Evolutionary conservation across 2,888 invertebrate genomes (phyloP), one percentile per base, ranked within the genome.

Genomic region (Teleiodes luculella): DNA sequence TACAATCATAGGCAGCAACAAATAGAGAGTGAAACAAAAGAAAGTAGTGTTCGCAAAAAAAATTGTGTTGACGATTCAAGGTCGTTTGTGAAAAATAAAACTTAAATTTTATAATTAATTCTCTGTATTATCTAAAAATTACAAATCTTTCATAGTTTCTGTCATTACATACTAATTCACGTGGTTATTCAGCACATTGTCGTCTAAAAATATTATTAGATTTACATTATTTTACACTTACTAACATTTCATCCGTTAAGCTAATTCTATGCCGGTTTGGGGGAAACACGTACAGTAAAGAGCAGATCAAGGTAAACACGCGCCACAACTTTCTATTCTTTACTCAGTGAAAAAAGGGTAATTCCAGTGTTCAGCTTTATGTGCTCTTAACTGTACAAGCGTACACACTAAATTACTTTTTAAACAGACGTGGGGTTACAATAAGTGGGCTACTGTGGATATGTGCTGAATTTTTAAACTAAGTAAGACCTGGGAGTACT

Each of bases 51-150:
- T n/a, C n/a, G n/a, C n/a, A n/a, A n/a, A n/a, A n/a, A n/a, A n/a
- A n/a, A n/a, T n/a, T n/a, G n/a, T n/a, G n/a, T n/a, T n/a, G n/a
- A n/a, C 14, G 7, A 16, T 2, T 8, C 16, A 5, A 24, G 6
- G 1, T 41, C 2, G 20, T 24, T 16, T 18, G 20, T 35, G 64
- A 73, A 66, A 63, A 43, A 72, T 70, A 59, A 54, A 57, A 24
- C 4, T n/a, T 30, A 16, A 13, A 52, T 46, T 52, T 76, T 78
- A 72, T 79, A 76, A 79, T 83, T 79, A 78, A 64, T 73, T 73
- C 61, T 79, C 74, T 83, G 80, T 83, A 86, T 86, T 84, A 80
- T 83, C 86, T 88, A 87, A 88, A n/a, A 86, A 83, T 88, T 89
- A 88, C 87, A 87, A 88, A 89, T 84, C 80, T 85, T 84, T 81